Conservation (phyloP, 2,113 vertebrate genomes). For the Grammomys surdaster region DNA sequence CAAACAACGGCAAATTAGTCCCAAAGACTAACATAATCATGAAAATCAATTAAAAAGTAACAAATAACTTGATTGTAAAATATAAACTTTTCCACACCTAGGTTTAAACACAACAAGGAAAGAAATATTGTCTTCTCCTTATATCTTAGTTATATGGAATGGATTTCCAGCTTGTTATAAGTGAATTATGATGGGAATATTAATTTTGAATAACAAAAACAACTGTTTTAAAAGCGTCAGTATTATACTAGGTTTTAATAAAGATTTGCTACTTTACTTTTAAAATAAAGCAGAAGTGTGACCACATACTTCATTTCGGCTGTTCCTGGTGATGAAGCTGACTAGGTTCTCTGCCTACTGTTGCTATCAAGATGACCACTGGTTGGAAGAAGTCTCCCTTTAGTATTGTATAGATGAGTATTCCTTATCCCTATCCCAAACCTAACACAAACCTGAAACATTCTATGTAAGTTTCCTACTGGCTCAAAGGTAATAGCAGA, state of each 20-base stretch:
- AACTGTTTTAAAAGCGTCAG: not conserved
- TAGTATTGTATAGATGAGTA: not conserved
- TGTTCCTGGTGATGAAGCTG: not conserved
- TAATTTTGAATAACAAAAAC: not conserved
- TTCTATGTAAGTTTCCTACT: not conserved
- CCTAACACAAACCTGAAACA: not conserved
- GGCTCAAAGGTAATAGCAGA: not conserved
- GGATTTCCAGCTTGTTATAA: not conserved
- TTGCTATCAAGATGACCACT: not conserved
- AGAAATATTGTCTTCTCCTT: not conserved
- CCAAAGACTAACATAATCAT: not conserved
- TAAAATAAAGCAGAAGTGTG: not conserved
- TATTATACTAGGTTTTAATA: not conserved
- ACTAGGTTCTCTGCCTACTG: not conserved
- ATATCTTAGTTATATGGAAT: not conserved
- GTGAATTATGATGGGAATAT: not conserved
- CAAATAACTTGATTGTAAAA: slow-evolving; percentile 14
- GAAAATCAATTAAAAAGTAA: slow-evolving; percentile 40
- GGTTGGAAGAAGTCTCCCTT: not conserved
- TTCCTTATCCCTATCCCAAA: not conserved
- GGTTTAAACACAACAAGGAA: not conserved
- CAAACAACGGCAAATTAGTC: not conserved
- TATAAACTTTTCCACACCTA: not conserved
- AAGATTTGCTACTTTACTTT: slow-evolving; percentile 1
- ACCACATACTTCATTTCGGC: not conserved